phyloP scores from a whole-genome alignment of 2,888 invertebrate species.

The Macrosoma leucophasiata region DNA sequence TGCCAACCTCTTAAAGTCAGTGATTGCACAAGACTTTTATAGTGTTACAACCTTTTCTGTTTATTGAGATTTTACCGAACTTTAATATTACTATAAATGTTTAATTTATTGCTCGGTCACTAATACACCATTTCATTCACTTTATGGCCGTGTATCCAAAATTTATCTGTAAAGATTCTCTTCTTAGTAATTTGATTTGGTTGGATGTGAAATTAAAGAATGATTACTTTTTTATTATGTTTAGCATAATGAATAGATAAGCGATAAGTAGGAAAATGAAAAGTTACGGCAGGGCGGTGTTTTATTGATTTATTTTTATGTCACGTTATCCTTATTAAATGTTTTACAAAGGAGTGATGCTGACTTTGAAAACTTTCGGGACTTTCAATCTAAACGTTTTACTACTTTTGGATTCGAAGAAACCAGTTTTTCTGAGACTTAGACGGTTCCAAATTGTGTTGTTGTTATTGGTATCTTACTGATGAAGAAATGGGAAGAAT shows the following conservation, averaged over 20 bases:
- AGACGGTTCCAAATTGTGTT: too few species aligned
- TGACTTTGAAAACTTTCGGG: conserved; percentile 21
- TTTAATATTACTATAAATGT: conserved; percentile 67
- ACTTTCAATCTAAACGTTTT: conserved; percentile 23
- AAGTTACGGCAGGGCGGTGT: conserved; percentile 4
- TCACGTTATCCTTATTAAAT: too few species aligned
- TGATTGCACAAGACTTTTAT: conserved; percentile 48
- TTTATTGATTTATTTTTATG: too few species aligned
- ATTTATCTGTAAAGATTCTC: conserved; percentile 55
- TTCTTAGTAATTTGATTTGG: conserved; percentile 59
- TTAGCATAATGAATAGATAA: conserved; percentile 35
- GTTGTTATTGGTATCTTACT: too few species aligned
- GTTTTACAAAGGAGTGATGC: conserved; percentile 13
- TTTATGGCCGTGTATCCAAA: conserved; percentile 54
- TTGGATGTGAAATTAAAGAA: conserved; percentile 54
- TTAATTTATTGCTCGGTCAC: conserved; percentile 58
- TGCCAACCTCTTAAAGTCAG: conserved; percentile 23
- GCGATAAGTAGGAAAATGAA: conserved; percentile 25
- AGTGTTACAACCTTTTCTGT: conserved; percentile 39
- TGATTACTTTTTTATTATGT: conserved; percentile 52
- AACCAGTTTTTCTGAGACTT: too few species aligned
- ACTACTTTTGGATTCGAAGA: too few species aligned
- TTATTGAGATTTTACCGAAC: conserved; percentile 63
- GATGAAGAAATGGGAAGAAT: too few species aligned
- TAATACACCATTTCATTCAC: conserved; percentile 63